These are phyloP conservation scores for Coleophora flavipennella DNA, from an alignment of 2,888 invertebrate genomes.

Conservation along the genomic window DNA sequence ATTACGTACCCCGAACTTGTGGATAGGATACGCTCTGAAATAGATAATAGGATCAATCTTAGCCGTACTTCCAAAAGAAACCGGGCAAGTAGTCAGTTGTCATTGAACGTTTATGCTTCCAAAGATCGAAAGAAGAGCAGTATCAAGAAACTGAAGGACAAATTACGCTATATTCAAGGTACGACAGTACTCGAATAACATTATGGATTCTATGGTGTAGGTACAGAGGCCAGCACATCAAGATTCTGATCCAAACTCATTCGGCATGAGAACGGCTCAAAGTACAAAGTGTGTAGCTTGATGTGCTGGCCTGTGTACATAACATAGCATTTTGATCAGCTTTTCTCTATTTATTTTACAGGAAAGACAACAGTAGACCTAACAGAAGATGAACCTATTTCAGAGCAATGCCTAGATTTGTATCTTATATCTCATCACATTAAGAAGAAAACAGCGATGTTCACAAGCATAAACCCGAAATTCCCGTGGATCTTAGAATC, in stretches of 20 bases:
- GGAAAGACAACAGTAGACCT: slow-evolving; percentile 26
- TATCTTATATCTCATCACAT: slow-evolving; percentile 61
- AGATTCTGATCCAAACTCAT: too few species aligned
- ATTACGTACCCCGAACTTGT: slow-evolving; percentile 59
- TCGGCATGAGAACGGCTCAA: too few species aligned
- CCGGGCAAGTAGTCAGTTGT: slow-evolving; percentile 24
- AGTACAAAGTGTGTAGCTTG: too few species aligned
- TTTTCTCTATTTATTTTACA: too few species aligned
- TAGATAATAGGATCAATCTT: slow-evolving; percentile 39
- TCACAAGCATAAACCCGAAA: slow-evolving; percentile 45
- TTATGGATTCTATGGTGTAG: too few species aligned
- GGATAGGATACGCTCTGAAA: slow-evolving; percentile 40
- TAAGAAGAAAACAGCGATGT: slow-evolving; percentile 43
- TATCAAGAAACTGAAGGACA: slow-evolving; percentile 64
- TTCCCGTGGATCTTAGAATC: slow-evolving; percentile 67
- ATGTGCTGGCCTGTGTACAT: too few species aligned
- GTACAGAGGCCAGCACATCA: too few species aligned
- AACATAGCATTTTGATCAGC: too few species aligned
- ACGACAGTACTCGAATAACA: too few species aligned
- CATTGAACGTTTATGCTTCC: slow-evolving; percentile 58
- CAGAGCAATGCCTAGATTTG: slow-evolving; percentile 51
- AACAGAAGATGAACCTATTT: slow-evolving; percentile 36
- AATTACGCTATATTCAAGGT: slow-evolving; percentile 58
- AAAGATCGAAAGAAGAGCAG: slow-evolving; percentile 59
- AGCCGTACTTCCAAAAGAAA: slow-evolving; percentile 32